Evolutionary conservation across 53 echinoderm and acorn worm species (phyloP).

Genomic region (Stichopus horrens): DNA sequence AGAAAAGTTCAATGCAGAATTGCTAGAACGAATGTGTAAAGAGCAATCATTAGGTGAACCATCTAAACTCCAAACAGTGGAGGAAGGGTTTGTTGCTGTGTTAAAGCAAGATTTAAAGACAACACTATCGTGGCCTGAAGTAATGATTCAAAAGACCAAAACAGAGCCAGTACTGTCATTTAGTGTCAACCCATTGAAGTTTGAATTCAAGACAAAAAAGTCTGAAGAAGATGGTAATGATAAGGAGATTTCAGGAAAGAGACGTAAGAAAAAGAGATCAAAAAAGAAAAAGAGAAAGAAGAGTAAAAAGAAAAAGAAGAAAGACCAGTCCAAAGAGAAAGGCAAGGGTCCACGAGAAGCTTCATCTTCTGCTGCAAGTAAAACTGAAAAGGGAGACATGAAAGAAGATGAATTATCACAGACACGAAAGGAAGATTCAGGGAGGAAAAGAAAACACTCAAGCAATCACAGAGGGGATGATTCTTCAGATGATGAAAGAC

Average conservation of each 20-base stretch:
- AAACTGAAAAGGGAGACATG: slow-evolving; percentile 20
- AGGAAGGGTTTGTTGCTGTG: slow-evolving; percentile 75
- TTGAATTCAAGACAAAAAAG: slow-evolving; percentile 68
- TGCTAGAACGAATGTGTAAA: slow-evolving; percentile 21
- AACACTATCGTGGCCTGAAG: slow-evolving; percentile 83
- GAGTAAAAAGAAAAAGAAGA: slow-evolving; percentile 57
- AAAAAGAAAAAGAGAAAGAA: slow-evolving; percentile 69
- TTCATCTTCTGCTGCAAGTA: neutral
- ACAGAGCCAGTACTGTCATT: slow-evolving; percentile 66
- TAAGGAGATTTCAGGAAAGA: slow-evolving; percentile 3
- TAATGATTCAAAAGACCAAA: slow-evolving; percentile 70
- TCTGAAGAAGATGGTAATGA: slow-evolving; percentile 15
- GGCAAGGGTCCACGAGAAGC: slow-evolving; percentile 33
- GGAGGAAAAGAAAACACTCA: slow-evolving; percentile 24
- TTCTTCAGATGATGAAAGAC: slow-evolving; percentile 36
- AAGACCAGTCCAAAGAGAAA: slow-evolving; percentile 57
- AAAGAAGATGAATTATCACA: slow-evolving; percentile 42
- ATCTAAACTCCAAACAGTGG: slow-evolving; percentile 64
- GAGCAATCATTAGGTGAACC: slow-evolving; percentile 44
- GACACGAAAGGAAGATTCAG: slow-evolving; percentile 13
- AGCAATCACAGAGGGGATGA: slow-evolving; percentile 26
- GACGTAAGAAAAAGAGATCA: slow-evolving; percentile 35
- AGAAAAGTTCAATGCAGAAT: slow-evolving; percentile 33
- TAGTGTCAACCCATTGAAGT: slow-evolving; percentile 90
- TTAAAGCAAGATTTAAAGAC: slow-evolving; percentile 71